A percentile compares a stretch with the other conserved stretches of the same genome.
Evolutionary conservation across 2,888 invertebrate species (phyloP).

Genomic region (Tortricodes alternella): DNA sequence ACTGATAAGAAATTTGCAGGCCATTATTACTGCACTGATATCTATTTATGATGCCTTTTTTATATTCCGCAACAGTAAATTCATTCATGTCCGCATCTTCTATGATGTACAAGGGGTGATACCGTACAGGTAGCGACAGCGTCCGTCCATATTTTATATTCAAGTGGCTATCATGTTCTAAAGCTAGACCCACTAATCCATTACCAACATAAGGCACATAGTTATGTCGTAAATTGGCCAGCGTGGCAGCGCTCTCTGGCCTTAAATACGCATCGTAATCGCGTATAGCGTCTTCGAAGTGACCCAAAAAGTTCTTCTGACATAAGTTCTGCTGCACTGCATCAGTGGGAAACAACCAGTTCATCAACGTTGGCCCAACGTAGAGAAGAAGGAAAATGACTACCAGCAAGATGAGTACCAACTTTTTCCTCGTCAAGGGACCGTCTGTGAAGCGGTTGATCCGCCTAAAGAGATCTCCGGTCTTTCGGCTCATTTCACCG

Average conservation of each 20-base stretch:
- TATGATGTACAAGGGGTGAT: conserved; percentile 85
- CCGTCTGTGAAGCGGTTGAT: conserved; percentile 74
- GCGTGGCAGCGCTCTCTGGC: conserved; percentile 77
- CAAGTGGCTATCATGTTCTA: conserved; percentile 84
- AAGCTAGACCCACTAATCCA: conserved; percentile 86
- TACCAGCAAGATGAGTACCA: conserved; percentile 77
- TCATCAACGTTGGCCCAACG: conserved; percentile 84
- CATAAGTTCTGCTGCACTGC: conserved; percentile 83
- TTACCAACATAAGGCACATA: conserved; percentile 90
- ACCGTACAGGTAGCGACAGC: conserved; percentile 85
- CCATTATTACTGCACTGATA: conserved; percentile 87
- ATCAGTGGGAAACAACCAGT: conserved; percentile 82
- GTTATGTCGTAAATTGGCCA: conserved; percentile 77
- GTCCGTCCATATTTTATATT: conserved; percentile 87
- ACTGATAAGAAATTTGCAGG: conserved; percentile 84
- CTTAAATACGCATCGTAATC: conserved; percentile 87
- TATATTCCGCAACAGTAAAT: conserved; percentile 87
- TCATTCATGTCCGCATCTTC: conserved; percentile 83
- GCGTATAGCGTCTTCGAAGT: conserved; percentile 82
- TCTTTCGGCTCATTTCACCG: conserved; percentile 70
- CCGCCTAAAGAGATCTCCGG: conserved; percentile 71
- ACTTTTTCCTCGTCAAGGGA: conserved; percentile 75
- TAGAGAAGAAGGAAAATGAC: conserved; percentile 84
- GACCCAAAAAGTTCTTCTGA: conserved; percentile 85
- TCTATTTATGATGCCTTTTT: conserved; percentile 85